Base-by-base conservation (phyloP, 2,888 invertebrate species). In the Oligia fasciuncula region DNA sequence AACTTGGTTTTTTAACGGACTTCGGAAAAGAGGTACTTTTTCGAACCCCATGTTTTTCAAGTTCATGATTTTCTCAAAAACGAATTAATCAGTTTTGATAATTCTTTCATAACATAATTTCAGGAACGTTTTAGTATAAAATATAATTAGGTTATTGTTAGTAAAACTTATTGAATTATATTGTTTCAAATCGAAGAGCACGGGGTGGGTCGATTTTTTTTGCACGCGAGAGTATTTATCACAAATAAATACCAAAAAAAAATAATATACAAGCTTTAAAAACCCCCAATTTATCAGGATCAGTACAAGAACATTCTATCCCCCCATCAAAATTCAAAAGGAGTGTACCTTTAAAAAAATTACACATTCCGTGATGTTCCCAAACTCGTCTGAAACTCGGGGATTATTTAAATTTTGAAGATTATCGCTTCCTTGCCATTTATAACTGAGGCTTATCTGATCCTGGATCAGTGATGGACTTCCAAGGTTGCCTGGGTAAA, bases 371-470 rank as follows among this genome's bases (percentile, higher is more conserved):
- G 66, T 49, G 74, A 69, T 77, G 78, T 80, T 86, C 77, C 63
- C 69, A 72, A 90, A 89, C 75, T 89, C 74, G 75, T 65, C 68
- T 70, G 72, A 81, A 89, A 89, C 66, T 84, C 76, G 79, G 13
- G 90, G 89, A 88, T 89, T 89, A 89, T 89, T 88, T 87, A 89
- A 89, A 89, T 89, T 79, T 84, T 77, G 77, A 54, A 87, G 86
- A 89, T 89, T 89, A 89, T 87, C 87, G 84, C 83, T 76, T 75
- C 86, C 70, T 74, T 77, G 83, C 81, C 90, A 88, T 89, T 89
- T 89, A 88, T 89, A 81, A 89, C 85, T 80, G 77, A 77, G 81
- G 35, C 77, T 82, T 89, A 85, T 85, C 88, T 89, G 77, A 89
- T 88, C 88, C 75, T 43, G 90, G 89, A 85, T 89, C 89, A 89